Evolutionary conservation across 2,888 invertebrate genomes (phyloP), one percentile per base, ranked within the genome.

Genomic region (Conchocele bisecta): DNA sequence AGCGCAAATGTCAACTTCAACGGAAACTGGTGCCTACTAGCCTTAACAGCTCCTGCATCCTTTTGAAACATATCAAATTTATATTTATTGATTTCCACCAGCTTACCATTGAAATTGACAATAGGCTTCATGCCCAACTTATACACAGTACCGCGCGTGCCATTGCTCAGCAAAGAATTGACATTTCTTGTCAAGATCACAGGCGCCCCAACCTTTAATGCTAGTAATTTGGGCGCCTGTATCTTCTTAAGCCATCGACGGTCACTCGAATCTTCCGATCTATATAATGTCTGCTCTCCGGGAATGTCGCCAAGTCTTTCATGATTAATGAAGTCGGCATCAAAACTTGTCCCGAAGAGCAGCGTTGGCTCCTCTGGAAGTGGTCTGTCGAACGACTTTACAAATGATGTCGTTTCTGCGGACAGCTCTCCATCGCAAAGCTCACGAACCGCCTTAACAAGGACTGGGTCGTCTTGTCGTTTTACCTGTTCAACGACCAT

Each of bases 181-280:
- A 48, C n/a, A 15, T 48, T 48, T 15, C 31, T 48, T 17, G 31
- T 13, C 3, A 48, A 15, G 2, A 48, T 28, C 28, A 48, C 48
- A 3, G 48, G 48, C 3, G 48, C 48, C 31, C 48, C 48, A 15
- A 48, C 48, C 48, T 48, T 48, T 28, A 48, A 28, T 48, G 48
- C 3, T 13, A 48, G 26, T n/a, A 15, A 29, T 15, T 48, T 48
- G 15, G 28, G 26, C 3, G 48, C 48, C 13, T 24, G 48, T 15
- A 17, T 29, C 15, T 48, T 48, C 3, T 9, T 7, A 4, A 48
- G 37, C 13, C 37, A 35, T 35, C 37, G 37, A 11, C 37, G 37
- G n/a, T 35, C n/a, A 48, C 48, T 31, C 31, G 48, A 28, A 28
- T 48, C 48, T n/a, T 29, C 48, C 5, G 48, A 28, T 31, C 15